Conservation (phyloP, 2,888 invertebrate genomes). For the Argyresthia goedartella region DNA sequence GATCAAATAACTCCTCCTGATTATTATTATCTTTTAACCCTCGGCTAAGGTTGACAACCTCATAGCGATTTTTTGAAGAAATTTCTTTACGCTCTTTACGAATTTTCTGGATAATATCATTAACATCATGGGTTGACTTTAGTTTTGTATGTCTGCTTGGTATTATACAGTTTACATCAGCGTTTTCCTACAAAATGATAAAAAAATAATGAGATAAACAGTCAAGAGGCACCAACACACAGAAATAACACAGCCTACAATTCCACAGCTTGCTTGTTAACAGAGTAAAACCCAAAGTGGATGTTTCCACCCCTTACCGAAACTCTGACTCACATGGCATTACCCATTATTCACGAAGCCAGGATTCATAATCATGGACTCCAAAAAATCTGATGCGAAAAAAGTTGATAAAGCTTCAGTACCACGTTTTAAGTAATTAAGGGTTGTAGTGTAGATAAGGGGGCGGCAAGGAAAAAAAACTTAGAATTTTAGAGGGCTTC, state of each 20-base stretch:
- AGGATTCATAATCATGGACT: no score
- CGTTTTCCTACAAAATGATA: conserved; percentile 35
- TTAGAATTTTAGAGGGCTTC: not conserved
- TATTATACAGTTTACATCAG: conserved; percentile 35
- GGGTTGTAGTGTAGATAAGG: no score
- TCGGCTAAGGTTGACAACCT: conserved; percentile 50
- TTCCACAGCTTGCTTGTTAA: no score
- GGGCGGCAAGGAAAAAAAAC: no score
- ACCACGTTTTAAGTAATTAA: no score
- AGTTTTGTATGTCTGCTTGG: conserved; percentile 37
- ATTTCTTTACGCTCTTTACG: conserved; percentile 45
- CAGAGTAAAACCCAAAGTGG: no score
- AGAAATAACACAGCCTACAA: not conserved
- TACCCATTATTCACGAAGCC: no score
- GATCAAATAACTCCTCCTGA: conserved; percentile 27
- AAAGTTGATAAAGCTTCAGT: no score
- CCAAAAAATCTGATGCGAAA: no score
- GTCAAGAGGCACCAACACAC: not conserved
- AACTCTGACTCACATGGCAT: no score
- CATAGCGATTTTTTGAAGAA: conserved; percentile 41
- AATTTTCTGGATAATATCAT: conserved; percentile 48
- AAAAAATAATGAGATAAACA: not conserved
- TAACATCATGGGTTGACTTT: conserved; percentile 34
- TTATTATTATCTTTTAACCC: conserved; percentile 32
- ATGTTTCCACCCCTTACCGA: no score